Base-by-base conservation (phyloP, 2,888 invertebrate genomes). In the Thera obeliscata region DNA sequence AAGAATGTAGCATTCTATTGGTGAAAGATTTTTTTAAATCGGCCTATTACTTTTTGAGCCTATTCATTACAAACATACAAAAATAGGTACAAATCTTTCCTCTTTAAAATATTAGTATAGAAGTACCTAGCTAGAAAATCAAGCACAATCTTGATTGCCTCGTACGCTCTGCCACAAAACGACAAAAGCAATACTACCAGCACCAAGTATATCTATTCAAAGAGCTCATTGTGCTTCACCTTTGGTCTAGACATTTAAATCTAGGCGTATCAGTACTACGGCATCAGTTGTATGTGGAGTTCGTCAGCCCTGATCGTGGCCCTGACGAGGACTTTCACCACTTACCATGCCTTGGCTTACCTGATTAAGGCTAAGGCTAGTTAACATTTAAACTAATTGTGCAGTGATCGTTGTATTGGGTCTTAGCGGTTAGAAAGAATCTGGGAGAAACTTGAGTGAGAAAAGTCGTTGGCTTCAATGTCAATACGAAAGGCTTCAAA, bases 181-280 rank as follows among this genome's bases (percentile, higher is more conserved):
- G 11, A 43, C 60, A 60, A 22, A 38, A 58, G 48, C 58, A 36
- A 22, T 38, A 9, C 35, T 59, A 49, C 9, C 52, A 52, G 52
- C 9, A 3, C 52, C 11, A 57, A 63, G 41, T 33, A 33, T 38
- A 38, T 4, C 33, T 9, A 48, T 49, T 46, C 46, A 54, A 64
- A 52, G 54, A n/a, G 33, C 41, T 33, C 43, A 43, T 57, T 41
- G 50, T 56, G 41, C 52, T 52, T 52, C 52, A 63, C 59, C 59
- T 61, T 54, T 55, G 64, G 49, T 65, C 61, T 60, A 69, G 69
- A 69, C 69, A 66, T 69, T 69, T 69, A 69, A 69, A 69, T 69
- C 69, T 63, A 12, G 36, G 50, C 62, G 41, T 66, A 69, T 69
- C 66, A 62, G 57, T n/a, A 54, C 11, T 56, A 61, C n/a, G 65